These are phyloP conservation scores for Phymastichus coffea DNA, from an alignment of 1,140 invertebrate species.

Conservation along the genomic window DNA sequence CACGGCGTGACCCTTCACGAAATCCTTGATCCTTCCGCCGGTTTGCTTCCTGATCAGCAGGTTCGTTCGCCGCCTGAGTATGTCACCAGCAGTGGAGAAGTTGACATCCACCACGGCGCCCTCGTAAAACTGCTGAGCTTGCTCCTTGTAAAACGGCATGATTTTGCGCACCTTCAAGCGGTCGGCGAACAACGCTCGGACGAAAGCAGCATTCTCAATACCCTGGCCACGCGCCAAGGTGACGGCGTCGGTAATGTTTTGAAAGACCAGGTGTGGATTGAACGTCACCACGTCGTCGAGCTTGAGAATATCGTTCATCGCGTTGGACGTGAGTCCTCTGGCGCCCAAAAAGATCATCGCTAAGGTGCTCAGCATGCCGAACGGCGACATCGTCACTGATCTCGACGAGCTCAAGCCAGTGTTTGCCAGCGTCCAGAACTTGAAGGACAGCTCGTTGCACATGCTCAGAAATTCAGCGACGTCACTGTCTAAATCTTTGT, in stretches of 20 bases:
- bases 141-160: conserved; percentile 81
- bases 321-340: conserved; percentile 79
- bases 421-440: conserved; percentile 72
- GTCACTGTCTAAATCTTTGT: conserved; percentile 68
- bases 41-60: conserved; percentile 76
- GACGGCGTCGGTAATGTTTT: conserved; percentile 77
- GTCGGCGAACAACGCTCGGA: conserved; percentile 77
- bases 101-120: conserved; percentile 81
- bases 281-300: conserved; percentile 85
- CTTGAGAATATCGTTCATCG: conserved; percentile 84
- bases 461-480: conserved; percentile 70
- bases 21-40: conserved; percentile 73
- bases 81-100: conserved; percentile 76
- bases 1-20: conserved; percentile 70
- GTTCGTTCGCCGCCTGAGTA: conserved; percentile 75
- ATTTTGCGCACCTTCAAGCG: conserved; percentile 70
- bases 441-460: conserved; percentile 81
- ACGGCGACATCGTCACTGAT: conserved; percentile 81
- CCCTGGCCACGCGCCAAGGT: conserved; percentile 62
- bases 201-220: conserved; percentile 72
- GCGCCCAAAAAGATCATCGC: conserved; percentile 88
- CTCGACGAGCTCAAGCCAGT: conserved; percentile 70
- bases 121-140: conserved; percentile 81
- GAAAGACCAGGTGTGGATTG: conserved; percentile 81
- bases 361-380: conserved; percentile 78